Evolutionary conservation across 2,888 invertebrate species (phyloP), one percentile per base, ranked within the genome.

Genomic region (Melieria picta): DNA sequence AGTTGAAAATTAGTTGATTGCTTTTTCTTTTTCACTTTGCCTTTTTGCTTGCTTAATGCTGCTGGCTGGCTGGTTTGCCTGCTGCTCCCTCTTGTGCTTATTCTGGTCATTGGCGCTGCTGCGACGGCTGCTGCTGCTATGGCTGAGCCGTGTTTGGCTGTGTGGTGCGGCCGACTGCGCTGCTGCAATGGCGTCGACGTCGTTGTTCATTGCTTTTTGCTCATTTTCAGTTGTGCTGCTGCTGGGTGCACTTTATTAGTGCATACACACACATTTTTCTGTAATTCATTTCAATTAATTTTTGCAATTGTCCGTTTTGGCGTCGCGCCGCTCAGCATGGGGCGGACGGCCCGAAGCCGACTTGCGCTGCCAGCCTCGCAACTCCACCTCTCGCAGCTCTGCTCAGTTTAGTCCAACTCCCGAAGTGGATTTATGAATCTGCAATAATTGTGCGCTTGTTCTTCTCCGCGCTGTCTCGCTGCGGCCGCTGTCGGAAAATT

Each of bases 1-100:
- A 71, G 68, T 74, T 71, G 60, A 65, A 77, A 75, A 74, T 77
- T 75, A 69, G 65, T 74, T 73, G 71, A 66, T 67, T 47, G 67
- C 68, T 72, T 75, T 56, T 74, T 72, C 62, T 74, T 60, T 70
- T 47, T 65, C 55, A 50, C 60, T 48, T 72, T 71, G 58, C 69
- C 65, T 73, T 68, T 74, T 74, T 65, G 69, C 68, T 74, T 70
- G 63, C 9, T 45, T 48, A 64, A 43, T 45, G 64, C 61, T 62
- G 69, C 60, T 56, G 71, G 68, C 69, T 30, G 30, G 30, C 30
- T 30, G 30, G 30, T 72, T 42, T 45, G n/a, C 45, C 13, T 52
- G 11, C 13, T 52, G 9, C 13, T 43, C 52, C n/a, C 60, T 65
- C 46, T 58, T 43, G 50, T 30, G 57, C 7, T 48, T 48, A 13